Evolutionary conservation across 2,888 invertebrate species (phyloP), one percentile per base, ranked within the genome.

Genomic region (Drepana falcataria): DNA sequence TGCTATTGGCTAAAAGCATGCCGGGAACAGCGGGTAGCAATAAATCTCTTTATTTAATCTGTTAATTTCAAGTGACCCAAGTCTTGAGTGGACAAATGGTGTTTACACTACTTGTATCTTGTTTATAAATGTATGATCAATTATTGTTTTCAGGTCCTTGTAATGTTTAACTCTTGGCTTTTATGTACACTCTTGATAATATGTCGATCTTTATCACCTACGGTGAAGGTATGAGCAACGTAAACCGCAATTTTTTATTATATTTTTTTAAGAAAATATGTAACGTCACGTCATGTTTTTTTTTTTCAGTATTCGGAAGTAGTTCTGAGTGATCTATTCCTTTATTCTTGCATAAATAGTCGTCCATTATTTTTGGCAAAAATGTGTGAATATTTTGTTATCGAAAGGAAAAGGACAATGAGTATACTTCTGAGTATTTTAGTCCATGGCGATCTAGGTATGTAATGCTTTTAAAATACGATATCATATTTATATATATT

Each of bases 151-250:
- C 70, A 85, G 85, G 64, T 85, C 37, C 69, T 83, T 44, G 62
- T 76, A 7, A 83, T 85, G 83, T 81, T 77, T 54, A 73, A 66
- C 54, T 59, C 71, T 0, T 82, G 82, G 80, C 60, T 85, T 40
- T 49, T 81, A n/a, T 69, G 73, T 40, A 83, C 84, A 0, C 57
- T 85, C 51, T 56, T 83, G 40, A 55, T 62, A 21, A 79, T 85
- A 60, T 85, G 85, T 57, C 71, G 83, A 65, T 70, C 69, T 0
- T 58, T 85, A 54, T 83, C 84, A 2, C 84, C 85, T 21, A 73
- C 78, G 21, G 54, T 83, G 35, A 75, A 75, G 69, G 85, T 85
- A 71, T 2, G 3, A 9, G 9, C 6, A 44, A 44, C 44, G 3
- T 9, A 9, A 2, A 44, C 33, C 35, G 3, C 5, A 2, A 2